These are phyloP conservation scores for Cephalotes varians DNA, from an alignment of 2,888 invertebrate species.

Conservation along the genomic window DNA sequence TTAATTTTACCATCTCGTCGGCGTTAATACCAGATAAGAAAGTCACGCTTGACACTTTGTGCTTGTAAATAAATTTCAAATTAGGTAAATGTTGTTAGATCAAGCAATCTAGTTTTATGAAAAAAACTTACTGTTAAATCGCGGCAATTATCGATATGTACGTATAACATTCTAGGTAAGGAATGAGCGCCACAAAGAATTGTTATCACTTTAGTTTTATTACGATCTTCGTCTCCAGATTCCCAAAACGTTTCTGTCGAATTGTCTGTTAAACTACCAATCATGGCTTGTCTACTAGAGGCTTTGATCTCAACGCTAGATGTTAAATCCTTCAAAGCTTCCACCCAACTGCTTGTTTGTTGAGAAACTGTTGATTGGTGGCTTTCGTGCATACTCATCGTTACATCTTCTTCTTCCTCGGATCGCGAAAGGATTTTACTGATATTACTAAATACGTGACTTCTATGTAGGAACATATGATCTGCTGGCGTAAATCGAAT, in stretches of 20 bases:
- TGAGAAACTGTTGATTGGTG: constrained; percentile 86
- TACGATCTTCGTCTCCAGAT: constrained; percentile 98
- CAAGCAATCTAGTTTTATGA: not conserved
- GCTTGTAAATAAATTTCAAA: constrained; percentile 87
- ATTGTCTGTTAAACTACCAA: constrained; percentile 95
- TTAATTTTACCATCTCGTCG: constrained; percentile 93
- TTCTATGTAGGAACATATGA: constrained; percentile 95
- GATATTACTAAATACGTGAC: constrained; percentile 98
- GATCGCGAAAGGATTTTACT: constrained; percentile 97
- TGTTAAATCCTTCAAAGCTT: constrained; percentile 92
- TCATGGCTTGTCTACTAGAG: constrained; percentile 97
- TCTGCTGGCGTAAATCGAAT: constrained; percentile 95
- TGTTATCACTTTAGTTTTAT: constrained; percentile 95
- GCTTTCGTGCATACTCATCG: constrained; percentile 88
- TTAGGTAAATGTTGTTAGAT: not conserved
- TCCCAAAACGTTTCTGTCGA: constrained; percentile 99
- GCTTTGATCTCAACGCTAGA: constrained; percentile 92
- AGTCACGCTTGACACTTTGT: constrained; percentile 94
- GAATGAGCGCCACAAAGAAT: constrained; percentile 89
- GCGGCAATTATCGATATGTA: constrained; percentile 97
- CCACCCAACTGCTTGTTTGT: constrained; percentile 87
- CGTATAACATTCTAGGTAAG: constrained; percentile 91
- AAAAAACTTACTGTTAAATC: constrained; percentile 91
- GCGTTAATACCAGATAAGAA: constrained; percentile 94
- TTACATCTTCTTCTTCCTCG: constrained; percentile 91